phyloP scores from a whole-genome alignment of 2,797 vertebrate genomes.

The Botia almorhae region DNA sequence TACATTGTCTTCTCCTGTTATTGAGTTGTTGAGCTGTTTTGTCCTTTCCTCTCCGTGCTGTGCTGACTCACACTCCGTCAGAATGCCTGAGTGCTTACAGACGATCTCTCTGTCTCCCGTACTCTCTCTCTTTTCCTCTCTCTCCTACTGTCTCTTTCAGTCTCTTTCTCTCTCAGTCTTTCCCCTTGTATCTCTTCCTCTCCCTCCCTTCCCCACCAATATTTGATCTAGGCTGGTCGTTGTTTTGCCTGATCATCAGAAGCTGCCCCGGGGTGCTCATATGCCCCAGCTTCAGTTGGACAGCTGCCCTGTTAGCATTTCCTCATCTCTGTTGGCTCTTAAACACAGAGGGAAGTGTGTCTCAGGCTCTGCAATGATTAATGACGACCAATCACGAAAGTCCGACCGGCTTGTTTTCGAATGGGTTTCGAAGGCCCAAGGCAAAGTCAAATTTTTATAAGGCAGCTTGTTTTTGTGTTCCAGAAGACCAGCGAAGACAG shows the following conservation, averaged over 20 bases:
- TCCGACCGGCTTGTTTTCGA: conserved; percentile 4
- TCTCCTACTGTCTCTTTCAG: too few relatives aligned
- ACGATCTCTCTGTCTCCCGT: conserved; percentile 14
- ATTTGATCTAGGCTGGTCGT: conserved; percentile 36
- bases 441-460: conserved; percentile 26
- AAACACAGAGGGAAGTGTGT: conserved; percentile 30
- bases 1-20: conserved; percentile 43
- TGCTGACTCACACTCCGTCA: conserved; percentile 43
- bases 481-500: conserved; percentile 25
- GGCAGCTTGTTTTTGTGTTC: conserved; percentile 21
- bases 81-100: conserved; percentile 26
- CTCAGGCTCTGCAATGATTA: conserved; percentile 26
- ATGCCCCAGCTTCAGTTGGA: conserved; percentile 44
- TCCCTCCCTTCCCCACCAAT: neutral
- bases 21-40: conserved; percentile 28
- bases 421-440: conserved; percentile 6
- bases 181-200: neutral
- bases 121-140: neutral
- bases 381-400: conserved; percentile 10
- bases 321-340: conserved; percentile 32
- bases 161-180: neutral
- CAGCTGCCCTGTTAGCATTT: conserved; percentile 46
- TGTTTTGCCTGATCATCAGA: conserved; percentile 49
- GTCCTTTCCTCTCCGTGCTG: conserved; percentile 8
- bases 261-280: conserved; percentile 35